Percentiles rank a stretch among this genome's conserved stretches.
Conservation (phyloP, 2,797 vertebrate genomes). For the Dendrocincla fuliginosa region DNA sequence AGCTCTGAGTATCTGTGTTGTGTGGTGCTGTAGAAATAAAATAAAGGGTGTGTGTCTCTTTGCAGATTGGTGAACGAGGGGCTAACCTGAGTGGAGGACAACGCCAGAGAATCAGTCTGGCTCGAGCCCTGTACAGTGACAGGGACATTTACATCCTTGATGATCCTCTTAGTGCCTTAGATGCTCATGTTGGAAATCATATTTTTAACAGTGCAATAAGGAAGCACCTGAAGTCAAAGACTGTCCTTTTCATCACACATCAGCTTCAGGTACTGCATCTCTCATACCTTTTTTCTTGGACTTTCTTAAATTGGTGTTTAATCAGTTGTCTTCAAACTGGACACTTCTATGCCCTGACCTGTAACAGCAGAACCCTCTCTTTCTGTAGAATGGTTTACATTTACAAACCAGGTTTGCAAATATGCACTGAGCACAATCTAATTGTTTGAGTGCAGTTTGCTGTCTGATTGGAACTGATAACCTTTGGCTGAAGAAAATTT, state of each 20-base stretch:
- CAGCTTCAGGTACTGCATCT: slow-evolving; percentile 86
- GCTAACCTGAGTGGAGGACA: slow-evolving; percentile 92
- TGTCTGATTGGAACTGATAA: background rate
- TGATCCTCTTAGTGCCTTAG: slow-evolving; percentile 92
- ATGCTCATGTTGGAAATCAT: slow-evolving; percentile 92
- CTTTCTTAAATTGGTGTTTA: background rate
- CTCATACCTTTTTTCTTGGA: background rate
- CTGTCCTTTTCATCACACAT: slow-evolving; percentile 90
- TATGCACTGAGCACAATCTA: background rate
- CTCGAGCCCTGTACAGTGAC: slow-evolving; percentile 90
- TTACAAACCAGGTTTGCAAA: background rate
- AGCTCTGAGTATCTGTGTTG: background rate
- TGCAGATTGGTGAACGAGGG: slow-evolving; percentile 90
- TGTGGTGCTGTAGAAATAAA: background rate
- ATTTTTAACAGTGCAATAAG: slow-evolving; percentile 91
- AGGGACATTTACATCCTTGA: slow-evolving; percentile 89
- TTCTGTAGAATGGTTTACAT: background rate
- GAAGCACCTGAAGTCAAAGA: slow-evolving; percentile 88
- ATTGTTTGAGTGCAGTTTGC: background rate
- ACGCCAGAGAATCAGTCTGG: slow-evolving; percentile 90
- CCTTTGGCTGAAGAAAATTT: background rate
- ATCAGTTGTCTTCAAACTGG: background rate
- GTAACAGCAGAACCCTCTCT: background rate
- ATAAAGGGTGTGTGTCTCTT: background rate
- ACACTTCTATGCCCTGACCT: background rate